These are phyloP conservation scores for Athene noctua DNA, from an alignment of 2,113 vertebrate genomes.

Conservation along the genomic window DNA sequence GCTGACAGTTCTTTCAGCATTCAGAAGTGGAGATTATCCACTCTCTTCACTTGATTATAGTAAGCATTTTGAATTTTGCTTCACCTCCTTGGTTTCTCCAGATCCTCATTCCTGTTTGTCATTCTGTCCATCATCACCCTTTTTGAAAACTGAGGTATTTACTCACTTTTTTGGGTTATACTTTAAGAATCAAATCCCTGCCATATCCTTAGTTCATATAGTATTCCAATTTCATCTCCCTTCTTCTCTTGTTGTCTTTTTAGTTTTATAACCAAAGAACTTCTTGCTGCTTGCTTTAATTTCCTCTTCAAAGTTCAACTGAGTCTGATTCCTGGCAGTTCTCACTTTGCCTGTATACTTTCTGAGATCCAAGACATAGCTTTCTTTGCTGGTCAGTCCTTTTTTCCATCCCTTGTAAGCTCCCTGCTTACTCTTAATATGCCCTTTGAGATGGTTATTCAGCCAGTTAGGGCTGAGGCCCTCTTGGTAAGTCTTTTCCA, in stretches of 20 bases:
- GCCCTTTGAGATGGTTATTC: not conserved
- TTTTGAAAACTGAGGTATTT: not conserved
- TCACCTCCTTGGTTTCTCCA: not conserved
- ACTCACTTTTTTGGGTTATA: not conserved
- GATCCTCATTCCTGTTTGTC: not conserved
- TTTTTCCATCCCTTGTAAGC: slow-evolving; percentile 39
- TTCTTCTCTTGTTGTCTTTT: not conserved
- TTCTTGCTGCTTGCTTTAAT: slow-evolving; percentile 7
- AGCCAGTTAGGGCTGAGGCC: not conserved
- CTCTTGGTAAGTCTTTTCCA: slow-evolving; percentile 19
- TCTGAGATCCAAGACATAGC: not conserved
- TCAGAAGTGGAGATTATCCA: not conserved
- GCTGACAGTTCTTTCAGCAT: not conserved
- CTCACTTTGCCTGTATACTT: not conserved
- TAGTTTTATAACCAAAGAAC: not conserved
- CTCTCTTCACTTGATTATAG: not conserved
- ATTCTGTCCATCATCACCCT: not conserved
- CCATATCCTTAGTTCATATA: not conserved
- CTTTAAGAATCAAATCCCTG: not conserved
- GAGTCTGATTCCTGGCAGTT: slow-evolving; percentile 12
- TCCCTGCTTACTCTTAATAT: slow-evolving; percentile 42
- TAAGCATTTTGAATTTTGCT: not conserved
- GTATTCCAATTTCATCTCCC: not conserved
- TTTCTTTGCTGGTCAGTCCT: not conserved
- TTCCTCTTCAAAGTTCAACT: slow-evolving; percentile 22